Conservation (phyloP, 2,797 vertebrate genomes). For the Cossypha dichroa region DNA sequence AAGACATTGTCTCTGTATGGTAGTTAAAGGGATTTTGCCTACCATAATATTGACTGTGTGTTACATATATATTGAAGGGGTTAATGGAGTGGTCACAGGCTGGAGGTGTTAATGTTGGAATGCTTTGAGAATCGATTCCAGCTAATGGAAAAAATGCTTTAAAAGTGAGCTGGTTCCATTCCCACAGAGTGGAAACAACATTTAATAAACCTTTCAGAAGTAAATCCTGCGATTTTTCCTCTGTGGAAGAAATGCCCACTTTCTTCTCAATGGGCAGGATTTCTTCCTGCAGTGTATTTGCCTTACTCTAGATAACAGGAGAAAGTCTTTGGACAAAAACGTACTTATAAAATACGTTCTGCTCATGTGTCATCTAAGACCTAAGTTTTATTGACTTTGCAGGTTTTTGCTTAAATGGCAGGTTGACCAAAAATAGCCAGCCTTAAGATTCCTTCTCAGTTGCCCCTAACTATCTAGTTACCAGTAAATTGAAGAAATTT, state of each 20-base stretch:
- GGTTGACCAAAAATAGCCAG: neutral
- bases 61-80: neutral
- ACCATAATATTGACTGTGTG: neutral
- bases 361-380: neutral
- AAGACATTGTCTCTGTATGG: neutral
- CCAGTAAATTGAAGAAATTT: neutral
- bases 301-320: neutral
- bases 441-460: neutral
- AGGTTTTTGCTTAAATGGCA: neutral
- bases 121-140: conserved; percentile 66
- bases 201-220: conserved; percentile 41
- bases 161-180: conserved; percentile 52
- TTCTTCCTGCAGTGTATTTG: neutral
- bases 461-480: neutral
- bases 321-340: neutral
- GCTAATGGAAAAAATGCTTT: conserved; percentile 72
- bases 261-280: conserved; percentile 27
- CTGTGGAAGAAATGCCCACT: neutral
- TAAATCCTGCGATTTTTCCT: neutral
- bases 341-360: neutral
- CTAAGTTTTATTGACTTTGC: neutral
- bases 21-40: neutral
- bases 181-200: conserved; percentile 41
- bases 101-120: conserved; percentile 53
- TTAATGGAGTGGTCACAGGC: conserved; percentile 45